Percentiles rank a stretch among this genome's conserved stretches.
Evolutionary conservation across 2,113 vertebrate species (phyloP).

Genomic region (Felis catus): F.catus_Fca126_mat1.0 CM031423.1:51387501-51388000

Average conservation of each 20-base stretch:
- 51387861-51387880: background rate
- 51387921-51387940: background rate
- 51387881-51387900: background rate
- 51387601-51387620: background rate
- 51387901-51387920: background rate
- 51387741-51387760: too few species aligned
- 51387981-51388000: background rate
- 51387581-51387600: background rate
- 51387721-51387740: too few species aligned
- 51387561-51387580: background rate
- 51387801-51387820: too few species aligned
- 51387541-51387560: background rate
- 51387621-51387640: too few species aligned
- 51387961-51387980: background rate
- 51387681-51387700: too few species aligned
- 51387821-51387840: background rate
- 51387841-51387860: background rate
- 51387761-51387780: too few species aligned
- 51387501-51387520: background rate
- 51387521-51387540: background rate
- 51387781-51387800: too few species aligned
- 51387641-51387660: too few species aligned
- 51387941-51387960: background rate
- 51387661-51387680: too few species aligned
- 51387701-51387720: too few species aligned